phyloP scores from a whole-genome alignment of 2,113 vertebrate species.

The Rhinolophus sinicus region DNA sequence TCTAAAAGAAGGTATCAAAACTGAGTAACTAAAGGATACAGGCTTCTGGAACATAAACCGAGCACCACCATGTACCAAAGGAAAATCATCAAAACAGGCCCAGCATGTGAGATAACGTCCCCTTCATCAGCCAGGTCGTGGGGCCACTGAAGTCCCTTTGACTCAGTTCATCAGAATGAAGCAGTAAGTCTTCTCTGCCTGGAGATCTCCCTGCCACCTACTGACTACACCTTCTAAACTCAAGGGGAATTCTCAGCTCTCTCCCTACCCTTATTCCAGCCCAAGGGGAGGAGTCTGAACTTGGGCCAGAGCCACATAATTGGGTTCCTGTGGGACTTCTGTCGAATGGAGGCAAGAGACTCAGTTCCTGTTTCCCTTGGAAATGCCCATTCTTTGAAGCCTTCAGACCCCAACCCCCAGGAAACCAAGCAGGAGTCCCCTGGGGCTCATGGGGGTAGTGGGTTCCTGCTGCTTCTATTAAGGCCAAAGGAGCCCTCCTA shows the following conservation, averaged over 20 bases:
- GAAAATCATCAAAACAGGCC: not conserved
- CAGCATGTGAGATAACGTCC: fast-evolving
- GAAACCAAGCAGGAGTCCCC: not conserved
- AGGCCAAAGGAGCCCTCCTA: too few species aligned
- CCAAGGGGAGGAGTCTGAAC: not conserved
- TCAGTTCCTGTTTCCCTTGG: not conserved
- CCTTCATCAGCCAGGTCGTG: fast-evolving
- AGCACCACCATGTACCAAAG: not conserved
- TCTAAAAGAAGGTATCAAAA: not conserved
- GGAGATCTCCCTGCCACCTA: not conserved
- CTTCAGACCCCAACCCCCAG: not conserved
- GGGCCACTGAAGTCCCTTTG: too few species aligned
- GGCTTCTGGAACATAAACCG: not conserved
- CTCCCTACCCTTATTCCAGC: not conserved
- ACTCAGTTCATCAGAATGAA: not conserved
- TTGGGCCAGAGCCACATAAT: not conserved
- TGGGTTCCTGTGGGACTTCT: not conserved
- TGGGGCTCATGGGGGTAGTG: fast-evolving
- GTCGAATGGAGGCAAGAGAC: not conserved
- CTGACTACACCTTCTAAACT: not conserved
- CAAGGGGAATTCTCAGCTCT: fast-evolving
- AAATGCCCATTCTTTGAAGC: too few species aligned
- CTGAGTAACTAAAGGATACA: not conserved
- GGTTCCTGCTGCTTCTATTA: fast-evolving
- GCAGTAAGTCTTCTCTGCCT: fast-evolving